Base-by-base conservation (phyloP, 2,113 vertebrate species). In the Centropus bengalensis region DNA sequence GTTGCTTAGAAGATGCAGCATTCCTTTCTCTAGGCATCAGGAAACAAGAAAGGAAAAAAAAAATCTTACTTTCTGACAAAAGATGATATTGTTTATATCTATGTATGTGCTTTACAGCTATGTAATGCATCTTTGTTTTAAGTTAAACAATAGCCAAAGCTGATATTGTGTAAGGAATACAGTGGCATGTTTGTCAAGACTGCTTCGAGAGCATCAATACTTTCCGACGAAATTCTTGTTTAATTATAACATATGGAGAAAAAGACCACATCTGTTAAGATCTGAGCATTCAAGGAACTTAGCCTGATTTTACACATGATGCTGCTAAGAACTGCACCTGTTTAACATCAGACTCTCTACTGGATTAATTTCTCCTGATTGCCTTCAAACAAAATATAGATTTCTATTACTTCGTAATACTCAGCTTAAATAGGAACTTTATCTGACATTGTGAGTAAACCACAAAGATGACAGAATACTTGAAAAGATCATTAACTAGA, bases 1-100 rank as follows among this genome's bases (percentile, higher is more conserved):
- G 96, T 96, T 96, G 95, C 93, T 97, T 95, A 96, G 93, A 97
- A 96, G 95, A 97, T 47, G 73, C 36, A 87, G 70, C 51, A 89
- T 68, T 79, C 68, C 84, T 96, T 96, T 96, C 75, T 95, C 60
- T 82, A 89, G 88, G 47, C 42, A 5, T 81, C 62, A 75, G 74
- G 91, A 95, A 94, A 85, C 91, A 94, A 94, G 69, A 30, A 67
- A 68, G 69, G 3, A 15, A 92, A 94, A 49, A 94, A 49, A 93
- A 88, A 45, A 22, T 18, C 17, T 1, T 27, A 30, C 24, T 75
- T 63, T 55, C 56, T 86, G 83, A 85, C 54, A 82, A 86, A 80
- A 88, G 3, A 9, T n/a, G 33, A n/a, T 9, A 78, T 62, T 2
- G 11, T 83, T 45, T 88, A 40, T 45, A 75, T 36, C 36, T 21